These are phyloP conservation scores for Marronus borbonicus DNA, from an alignment of 2,888 invertebrate genomes.

Conservation along the genomic window DNA sequence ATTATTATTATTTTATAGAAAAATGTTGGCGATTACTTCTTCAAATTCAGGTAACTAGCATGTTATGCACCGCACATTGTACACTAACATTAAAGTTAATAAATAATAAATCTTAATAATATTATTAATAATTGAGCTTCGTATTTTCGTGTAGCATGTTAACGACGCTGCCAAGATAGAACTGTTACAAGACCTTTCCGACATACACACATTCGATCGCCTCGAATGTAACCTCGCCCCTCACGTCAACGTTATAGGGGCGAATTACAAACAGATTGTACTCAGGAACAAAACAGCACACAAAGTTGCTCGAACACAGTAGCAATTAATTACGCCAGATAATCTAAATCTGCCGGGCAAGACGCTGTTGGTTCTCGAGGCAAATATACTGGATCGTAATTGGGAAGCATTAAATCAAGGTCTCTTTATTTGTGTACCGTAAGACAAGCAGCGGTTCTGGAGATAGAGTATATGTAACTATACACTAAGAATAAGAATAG, in stretches of 20 bases:
- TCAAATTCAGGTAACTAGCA: no score
- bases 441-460: background rate
- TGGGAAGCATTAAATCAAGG: constrained; percentile 6
- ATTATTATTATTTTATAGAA: no score
- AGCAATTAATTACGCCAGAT: constrained; percentile 33
- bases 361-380: constrained; percentile 1
- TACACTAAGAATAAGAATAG: background rate
- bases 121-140: constrained; percentile 48
- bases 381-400: constrained; percentile 25
- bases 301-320: background rate
- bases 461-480: background rate
- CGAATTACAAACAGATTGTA: no score
- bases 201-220: constrained; percentile 27
- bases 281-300: background rate
- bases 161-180: constrained; percentile 26
- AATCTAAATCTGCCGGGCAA: constrained; percentile 19
- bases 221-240: background rate
- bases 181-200: constrained; percentile 19
- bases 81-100: constrained; percentile 16
- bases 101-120: constrained; percentile 1
- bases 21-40: no score
- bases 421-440: constrained; percentile 21
- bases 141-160: constrained; percentile 35
- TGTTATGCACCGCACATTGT: background rate
- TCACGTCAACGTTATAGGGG: background rate